Percentiles rank a stretch among this genome's conserved stretches.
phyloP scores from a whole-genome alignment of 2,888 invertebrate species.

The Hypselothyrea guttata region DNA sequence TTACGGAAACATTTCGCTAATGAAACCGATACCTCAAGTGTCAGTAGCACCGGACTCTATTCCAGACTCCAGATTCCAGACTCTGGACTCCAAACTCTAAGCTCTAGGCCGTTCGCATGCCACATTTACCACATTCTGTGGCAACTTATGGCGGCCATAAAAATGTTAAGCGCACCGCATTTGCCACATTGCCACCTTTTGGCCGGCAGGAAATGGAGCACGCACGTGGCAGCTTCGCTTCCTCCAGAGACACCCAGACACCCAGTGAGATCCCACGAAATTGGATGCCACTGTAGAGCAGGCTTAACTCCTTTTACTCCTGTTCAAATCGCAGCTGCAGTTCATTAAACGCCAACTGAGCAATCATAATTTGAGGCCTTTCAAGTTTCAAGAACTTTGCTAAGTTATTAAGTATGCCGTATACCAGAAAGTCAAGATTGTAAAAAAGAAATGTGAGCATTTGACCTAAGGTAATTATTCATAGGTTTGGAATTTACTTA shows the following conservation, averaged over 20 bases:
- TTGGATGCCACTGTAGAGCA: slow-evolving; percentile 56
- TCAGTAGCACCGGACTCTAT: slow-evolving; percentile 47
- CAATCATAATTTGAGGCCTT: slow-evolving; percentile 57
- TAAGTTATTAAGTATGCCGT: background rate
- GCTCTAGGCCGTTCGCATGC: slow-evolving; percentile 19
- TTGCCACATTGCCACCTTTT: slow-evolving; percentile 75
- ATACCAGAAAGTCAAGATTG: no score
- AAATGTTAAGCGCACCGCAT: slow-evolving; percentile 72
- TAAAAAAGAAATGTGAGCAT: no score
- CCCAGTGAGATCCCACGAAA: slow-evolving; percentile 39
- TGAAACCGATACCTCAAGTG: slow-evolving; percentile 75
- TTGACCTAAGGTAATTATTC: no score
- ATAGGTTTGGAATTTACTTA: no score
- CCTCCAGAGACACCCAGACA: slow-evolving; percentile 9
- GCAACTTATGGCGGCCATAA: slow-evolving; percentile 66
- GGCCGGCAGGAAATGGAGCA: slow-evolving; percentile 65
- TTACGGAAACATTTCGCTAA: slow-evolving; percentile 75
- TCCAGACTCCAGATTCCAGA: slow-evolving; percentile 9
- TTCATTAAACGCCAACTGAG: slow-evolving; percentile 49
- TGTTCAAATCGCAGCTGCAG: slow-evolving; percentile 56
- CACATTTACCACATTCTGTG: slow-evolving; percentile 58
- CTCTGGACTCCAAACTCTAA: slow-evolving; percentile 28
- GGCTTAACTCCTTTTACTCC: slow-evolving; percentile 11
- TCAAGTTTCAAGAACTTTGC: slow-evolving; percentile 17
- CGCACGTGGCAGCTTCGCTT: slow-evolving; percentile 67